Evolutionary conservation across 2,888 invertebrate species (phyloP), one percentile per base, ranked within the genome.

Genomic region (Polyommatus iphigenia): DNA sequence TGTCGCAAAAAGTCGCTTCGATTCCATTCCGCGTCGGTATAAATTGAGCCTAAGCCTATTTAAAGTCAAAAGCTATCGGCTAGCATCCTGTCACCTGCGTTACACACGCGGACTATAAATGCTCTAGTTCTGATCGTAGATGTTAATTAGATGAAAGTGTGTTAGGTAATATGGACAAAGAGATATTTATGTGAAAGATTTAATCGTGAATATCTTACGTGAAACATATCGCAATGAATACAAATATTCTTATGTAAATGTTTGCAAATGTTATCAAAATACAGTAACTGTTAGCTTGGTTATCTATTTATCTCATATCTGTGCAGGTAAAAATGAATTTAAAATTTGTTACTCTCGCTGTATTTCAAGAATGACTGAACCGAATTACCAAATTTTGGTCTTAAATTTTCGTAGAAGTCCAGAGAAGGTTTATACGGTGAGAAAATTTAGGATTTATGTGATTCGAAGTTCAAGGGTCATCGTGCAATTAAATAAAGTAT

Each of bases 101-200:
- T 54, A 75, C 75, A 54, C 54, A 54, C 15, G 15, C 18, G 15
- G 75, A 75, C 75, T 75, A 75, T 75, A 81, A 80, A 67, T 62
- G 77, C 59, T 67, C 79, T 78, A 80, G 29, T 78, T 79, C 76
- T 80, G 78, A 80, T 80, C 41, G 71, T 71, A 71, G 77, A 78
- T 80, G 78, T 62, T 79, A 80, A 80, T 78, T 71, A 79, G 79
- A 79, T 77, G 81, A 81, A 81, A 81, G 81, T 81, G n/a, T 41
- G 54, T 77, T 77, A 73, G 57, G 77, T 77, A 77, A 77, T 77
- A 32, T 41, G 36, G 57, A 57, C 77, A 73, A 20, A 71, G 20
- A 71, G 36, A 20, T 15, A 59, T 77, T 72, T 77, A 72, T 77
- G 54, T 50, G 24, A 75, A 29, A 54, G 75, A 75, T 75, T 50